Evolutionary conservation across 2,888 invertebrate genomes (phyloP), one percentile per base, ranked within the genome.

Genomic region (Drosophila neotestacea): DNA sequence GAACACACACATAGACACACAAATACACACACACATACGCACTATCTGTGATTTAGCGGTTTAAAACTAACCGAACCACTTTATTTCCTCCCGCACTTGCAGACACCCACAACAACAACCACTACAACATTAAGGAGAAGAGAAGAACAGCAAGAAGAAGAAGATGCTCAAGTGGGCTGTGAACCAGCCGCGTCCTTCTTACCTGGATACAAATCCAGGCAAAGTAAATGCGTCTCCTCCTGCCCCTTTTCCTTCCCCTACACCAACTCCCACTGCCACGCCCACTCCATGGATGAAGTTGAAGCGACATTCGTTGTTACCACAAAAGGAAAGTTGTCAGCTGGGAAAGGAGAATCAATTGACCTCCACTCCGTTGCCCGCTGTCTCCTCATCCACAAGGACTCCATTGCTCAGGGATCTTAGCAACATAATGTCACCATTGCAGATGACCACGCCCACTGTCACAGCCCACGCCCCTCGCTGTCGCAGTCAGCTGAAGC

Each of bases 161-260:
- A 62, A 44, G 42, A 92, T 92, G 92, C 81, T 91, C 62, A 92
- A 92, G 88, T 92, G 92, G 92, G 91, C 92, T 70, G 90, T 92
- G 39, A 91, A 91, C 72, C 90, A 90, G 78, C 81, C 91, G 34
- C 87, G 91, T 48, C 90, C 87, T 52, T 88, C 91, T 9, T 91
- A 91, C 76, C 65, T 90, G 70, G 79, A 67, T 30, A 72, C 67
- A 55, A 51, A 70, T 13, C 44, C 71, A 10, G 30, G 13, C 42
- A 38, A 91, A 91, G 28, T 36, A 7, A 27, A 13, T 10, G 47
- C 34, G 11, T 28, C 48, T 9, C 41, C 41, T 9, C 1, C 42
- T 16, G 4, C 44, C 41, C 38, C 56, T 11, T 22, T 9, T 34
- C 34, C 36, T 7, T 32, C 32, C 9, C 32, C 32, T 32, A 32